phyloP scores from a whole-genome alignment of 2,888 invertebrate species.

The Trichogramma dendrolimi region DNA sequence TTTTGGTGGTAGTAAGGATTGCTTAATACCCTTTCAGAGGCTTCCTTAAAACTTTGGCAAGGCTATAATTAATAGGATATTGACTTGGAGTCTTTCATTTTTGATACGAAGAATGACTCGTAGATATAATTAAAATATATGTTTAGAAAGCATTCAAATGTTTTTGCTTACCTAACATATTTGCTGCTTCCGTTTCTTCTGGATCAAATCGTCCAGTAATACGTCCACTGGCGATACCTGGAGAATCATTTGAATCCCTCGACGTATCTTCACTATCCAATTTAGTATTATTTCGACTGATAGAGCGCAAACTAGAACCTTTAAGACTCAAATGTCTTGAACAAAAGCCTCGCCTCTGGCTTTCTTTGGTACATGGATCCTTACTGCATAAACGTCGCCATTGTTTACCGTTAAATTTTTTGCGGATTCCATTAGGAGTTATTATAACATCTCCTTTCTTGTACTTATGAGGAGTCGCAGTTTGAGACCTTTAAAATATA shows the following conservation, averaged over 20 bases:
- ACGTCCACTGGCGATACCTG: constrained; percentile 70
- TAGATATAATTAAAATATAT: constrained; percentile 14
- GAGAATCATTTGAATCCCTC: constrained; percentile 82
- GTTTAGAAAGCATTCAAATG: constrained; percentile 3
- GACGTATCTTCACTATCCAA: constrained; percentile 85
- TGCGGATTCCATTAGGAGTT: constrained; percentile 91
- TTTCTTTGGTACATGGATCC: constrained; percentile 93
- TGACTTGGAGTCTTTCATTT: background rate
- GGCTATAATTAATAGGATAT: too few species aligned
- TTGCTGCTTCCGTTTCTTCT: constrained; percentile 94
- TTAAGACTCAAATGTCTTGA: constrained; percentile 92
- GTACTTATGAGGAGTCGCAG: constrained; percentile 90
- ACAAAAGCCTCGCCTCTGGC: constrained; percentile 94
- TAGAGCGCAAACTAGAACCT: constrained; percentile 55
- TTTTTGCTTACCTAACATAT: constrained; percentile 74
- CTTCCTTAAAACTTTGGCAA: background rate
- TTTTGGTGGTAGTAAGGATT: too few species aligned
- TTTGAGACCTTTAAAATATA: constrained; percentile 66
- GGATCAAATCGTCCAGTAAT: constrained; percentile 82
- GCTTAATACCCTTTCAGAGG: too few species aligned
- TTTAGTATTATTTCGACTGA: constrained; percentile 49
- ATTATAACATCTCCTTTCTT: constrained; percentile 96
- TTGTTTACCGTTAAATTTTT: constrained; percentile 99
- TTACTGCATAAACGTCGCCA: constrained; percentile 96
- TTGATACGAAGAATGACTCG: background rate